These are phyloP conservation scores for Rhinella marina DNA, from an alignment of 2,797 vertebrate species.

Conservation along the genomic window DNA sequence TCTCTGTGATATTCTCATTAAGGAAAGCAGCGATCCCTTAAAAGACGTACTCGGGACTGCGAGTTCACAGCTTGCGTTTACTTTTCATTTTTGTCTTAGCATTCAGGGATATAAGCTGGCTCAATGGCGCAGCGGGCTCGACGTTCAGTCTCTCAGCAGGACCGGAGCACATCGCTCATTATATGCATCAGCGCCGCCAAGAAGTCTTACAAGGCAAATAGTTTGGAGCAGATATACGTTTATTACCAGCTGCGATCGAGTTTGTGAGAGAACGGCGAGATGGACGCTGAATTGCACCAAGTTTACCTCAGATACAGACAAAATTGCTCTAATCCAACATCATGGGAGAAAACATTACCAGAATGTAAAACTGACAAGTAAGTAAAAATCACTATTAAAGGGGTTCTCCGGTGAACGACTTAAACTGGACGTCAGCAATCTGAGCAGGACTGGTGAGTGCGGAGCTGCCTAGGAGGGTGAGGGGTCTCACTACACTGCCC, in stretches of 20 bases:
- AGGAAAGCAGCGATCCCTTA: constrained; percentile 3
- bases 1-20: constrained; percentile 16
- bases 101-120: constrained; percentile 5
- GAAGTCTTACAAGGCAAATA: neutral
- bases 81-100: neutral
- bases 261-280: neutral
- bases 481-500: too few species aligned
- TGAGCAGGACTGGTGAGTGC: too few species aligned
- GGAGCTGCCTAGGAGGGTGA: too few species aligned
- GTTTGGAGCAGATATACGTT: neutral
- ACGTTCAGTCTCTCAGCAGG: constrained; percentile 1
- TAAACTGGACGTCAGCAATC: too few species aligned
- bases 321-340: neutral
- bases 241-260: neutral
- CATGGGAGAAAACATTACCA: neutral
- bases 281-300: neutral
- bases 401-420: too few species aligned
- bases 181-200: neutral
- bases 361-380: too few species aligned
- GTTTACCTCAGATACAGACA: neutral
- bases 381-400: too few species aligned
- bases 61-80: constrained; percentile 2
- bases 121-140: neutral
- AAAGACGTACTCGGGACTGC: neutral
- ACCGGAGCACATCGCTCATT: constrained; percentile 1